These are phyloP conservation scores for Thamnophis elegans DNA, from an alignment of 2,797 vertebrate genomes.

Conservation along the genomic window DNA sequence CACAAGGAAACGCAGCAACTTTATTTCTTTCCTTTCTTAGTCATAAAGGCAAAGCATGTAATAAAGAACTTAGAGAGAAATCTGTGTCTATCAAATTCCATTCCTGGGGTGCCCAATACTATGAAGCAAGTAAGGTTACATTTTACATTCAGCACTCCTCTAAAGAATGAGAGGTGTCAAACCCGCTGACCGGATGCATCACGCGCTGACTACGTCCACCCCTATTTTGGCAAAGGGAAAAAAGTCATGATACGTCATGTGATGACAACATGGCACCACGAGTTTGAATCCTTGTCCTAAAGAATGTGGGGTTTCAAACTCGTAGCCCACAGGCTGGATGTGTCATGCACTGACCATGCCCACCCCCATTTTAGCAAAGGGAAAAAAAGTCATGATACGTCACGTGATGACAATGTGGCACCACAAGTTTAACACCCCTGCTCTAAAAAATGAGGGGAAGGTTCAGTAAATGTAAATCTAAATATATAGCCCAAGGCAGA, in stretches of 20 bases:
- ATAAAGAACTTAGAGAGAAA: not conserved
- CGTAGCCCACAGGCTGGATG: too few species aligned
- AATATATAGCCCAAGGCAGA: not conserved
- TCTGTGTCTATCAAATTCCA: not conserved
- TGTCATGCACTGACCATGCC: too few species aligned
- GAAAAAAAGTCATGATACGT: too few species aligned
- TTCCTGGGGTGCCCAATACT: not conserved
- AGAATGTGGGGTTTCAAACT: not conserved
- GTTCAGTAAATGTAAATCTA: not conserved
- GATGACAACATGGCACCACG: accelerated
- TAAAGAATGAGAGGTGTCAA: not conserved
- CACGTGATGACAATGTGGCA: too few species aligned
- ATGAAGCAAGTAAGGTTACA: not conserved
- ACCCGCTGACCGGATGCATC: too few species aligned
- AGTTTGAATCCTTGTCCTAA: not conserved
- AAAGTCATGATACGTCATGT: too few species aligned
- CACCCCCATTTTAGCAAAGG: too few species aligned
- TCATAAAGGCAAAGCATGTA: constrained; percentile 8
- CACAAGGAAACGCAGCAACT: not conserved
- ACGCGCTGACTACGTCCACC: too few species aligned
- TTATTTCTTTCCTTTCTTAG: not conserved
- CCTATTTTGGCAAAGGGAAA: too few species aligned
- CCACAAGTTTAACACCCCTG: too few species aligned
- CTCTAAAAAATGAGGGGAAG: not conserved
- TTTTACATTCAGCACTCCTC: not conserved